These are phyloP conservation scores for Terrapene triunguis DNA, from an alignment of 2,113 vertebrate species.

Conservation along the genomic window DNA sequence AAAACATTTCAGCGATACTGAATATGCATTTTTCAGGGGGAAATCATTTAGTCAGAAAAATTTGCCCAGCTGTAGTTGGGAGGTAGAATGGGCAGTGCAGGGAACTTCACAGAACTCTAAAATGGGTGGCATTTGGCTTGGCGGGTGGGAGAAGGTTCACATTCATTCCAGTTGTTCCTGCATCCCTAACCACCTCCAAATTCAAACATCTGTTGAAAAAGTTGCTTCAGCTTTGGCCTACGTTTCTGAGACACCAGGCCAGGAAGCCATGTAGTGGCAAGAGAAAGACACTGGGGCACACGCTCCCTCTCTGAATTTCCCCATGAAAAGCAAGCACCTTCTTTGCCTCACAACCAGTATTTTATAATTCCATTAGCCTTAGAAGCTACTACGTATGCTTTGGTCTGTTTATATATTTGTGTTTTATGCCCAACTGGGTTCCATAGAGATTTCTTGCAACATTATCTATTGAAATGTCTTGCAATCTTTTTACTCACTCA, in stretches of 20 bases:
- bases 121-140: neutral
- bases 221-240: neutral
- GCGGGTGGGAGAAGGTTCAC: neutral
- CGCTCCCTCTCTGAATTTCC: neutral
- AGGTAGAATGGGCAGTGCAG: neutral
- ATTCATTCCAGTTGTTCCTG: neutral
- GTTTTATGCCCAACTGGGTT: neutral
- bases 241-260: neutral
- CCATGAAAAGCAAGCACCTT: neutral
- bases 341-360: neutral
- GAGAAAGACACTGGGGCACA: neutral
- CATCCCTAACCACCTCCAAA: neutral
- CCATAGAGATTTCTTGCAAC: neutral
- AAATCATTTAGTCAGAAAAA: neutral
- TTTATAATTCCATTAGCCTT: slow-evolving; percentile 14
- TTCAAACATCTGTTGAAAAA: neutral
- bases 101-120: neutral
- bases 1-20: neutral
- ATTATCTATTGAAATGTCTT: slow-evolving; percentile 1
- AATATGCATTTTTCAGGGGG: neutral
- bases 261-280: neutral
- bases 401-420: neutral
- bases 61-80: neutral
- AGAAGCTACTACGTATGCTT: neutral
- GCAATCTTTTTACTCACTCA: neutral